Evolutionary conservation across 2,113 vertebrate genomes (phyloP).

Genomic region (Dermatemys mawii): DNA sequence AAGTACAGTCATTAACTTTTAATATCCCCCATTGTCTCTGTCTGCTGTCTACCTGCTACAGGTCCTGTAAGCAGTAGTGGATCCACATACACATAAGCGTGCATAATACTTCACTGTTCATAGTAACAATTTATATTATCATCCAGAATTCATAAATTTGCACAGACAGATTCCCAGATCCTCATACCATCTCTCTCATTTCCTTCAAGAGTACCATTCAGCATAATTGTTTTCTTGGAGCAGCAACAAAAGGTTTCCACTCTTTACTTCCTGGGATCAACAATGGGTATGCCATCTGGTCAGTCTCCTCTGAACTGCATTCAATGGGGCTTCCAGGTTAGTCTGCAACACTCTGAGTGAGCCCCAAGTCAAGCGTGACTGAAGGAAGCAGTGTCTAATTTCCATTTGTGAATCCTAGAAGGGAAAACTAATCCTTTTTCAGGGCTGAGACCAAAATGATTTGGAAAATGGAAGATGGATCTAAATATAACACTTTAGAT

Average conservation of each 20-base stretch:
- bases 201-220: background rate
- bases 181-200: background rate
- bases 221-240: background rate
- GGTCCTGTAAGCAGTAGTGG: background rate
- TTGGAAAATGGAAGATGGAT: background rate
- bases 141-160: background rate
- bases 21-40: background rate
- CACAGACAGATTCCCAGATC: background rate
- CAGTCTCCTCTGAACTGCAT: background rate
- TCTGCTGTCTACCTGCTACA: background rate
- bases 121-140: background rate
- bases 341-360: background rate
- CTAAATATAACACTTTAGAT: background rate
- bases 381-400: background rate
- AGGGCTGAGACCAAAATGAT: background rate
- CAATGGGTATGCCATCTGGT: background rate
- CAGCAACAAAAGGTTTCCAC: background rate
- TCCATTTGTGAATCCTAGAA: background rate
- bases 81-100: background rate
- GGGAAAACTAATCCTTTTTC: background rate
- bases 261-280: background rate
- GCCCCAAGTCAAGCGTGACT: background rate
- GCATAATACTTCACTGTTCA: background rate
- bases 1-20: background rate
- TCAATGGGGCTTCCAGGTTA: background rate